These are phyloP conservation scores for Strix uralensis DNA, from an alignment of 2,113 vertebrate genomes.

Conservation along the genomic window DNA sequence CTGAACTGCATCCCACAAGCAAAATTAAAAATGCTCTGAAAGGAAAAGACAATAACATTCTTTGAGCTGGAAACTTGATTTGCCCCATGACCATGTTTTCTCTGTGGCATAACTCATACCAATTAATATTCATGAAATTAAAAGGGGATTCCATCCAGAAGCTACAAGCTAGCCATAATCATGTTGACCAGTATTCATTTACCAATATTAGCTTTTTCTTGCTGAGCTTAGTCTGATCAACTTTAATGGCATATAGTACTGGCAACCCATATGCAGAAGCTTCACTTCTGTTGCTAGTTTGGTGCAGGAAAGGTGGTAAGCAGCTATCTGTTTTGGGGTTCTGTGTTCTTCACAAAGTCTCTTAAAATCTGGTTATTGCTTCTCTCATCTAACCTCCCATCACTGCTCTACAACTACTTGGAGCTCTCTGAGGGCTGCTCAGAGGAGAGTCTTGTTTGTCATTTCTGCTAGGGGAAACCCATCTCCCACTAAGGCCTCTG, in stretches of 20 bases:
- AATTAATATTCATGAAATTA: not conserved
- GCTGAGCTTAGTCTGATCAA: not conserved
- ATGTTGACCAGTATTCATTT: not conserved
- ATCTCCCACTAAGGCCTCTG: not conserved
- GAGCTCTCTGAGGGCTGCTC: not conserved
- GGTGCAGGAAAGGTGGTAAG: not conserved
- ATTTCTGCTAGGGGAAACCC: not conserved
- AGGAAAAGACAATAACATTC: not conserved
- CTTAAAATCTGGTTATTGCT: not conserved
- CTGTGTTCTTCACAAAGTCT: not conserved
- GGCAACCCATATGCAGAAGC: not conserved
- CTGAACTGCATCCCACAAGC: not conserved
- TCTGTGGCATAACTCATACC: not conserved
- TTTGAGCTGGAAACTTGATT: not conserved
- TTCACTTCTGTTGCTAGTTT: not conserved
- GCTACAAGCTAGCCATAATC: too few species aligned
- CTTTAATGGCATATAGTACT: too few species aligned
- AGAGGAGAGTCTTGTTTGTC: not conserved
- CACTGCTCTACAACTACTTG: not conserved
- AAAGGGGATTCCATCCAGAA: not conserved
- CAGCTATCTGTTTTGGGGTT: not conserved
- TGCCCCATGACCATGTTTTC: not conserved
- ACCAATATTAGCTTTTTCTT: not conserved
- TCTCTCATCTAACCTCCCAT: not conserved
- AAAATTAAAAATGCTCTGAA: not conserved